phyloP scores from a whole-genome alignment of 1,140 invertebrate species.

The Steinernema khuongi region DNA sequence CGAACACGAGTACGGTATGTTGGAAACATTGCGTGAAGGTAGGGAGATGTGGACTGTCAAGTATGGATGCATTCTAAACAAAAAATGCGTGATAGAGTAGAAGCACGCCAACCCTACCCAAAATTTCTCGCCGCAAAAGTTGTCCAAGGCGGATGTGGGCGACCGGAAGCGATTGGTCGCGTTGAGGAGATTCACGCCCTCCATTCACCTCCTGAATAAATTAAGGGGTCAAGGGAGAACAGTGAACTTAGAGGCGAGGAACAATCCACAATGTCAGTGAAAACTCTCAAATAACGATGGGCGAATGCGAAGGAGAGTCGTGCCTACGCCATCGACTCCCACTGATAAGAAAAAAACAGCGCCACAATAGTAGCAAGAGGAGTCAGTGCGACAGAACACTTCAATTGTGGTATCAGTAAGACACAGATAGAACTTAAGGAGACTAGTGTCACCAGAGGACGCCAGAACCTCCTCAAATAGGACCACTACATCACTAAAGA shows the following conservation, averaged over 20 bases:
- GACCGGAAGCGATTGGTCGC: neutral
- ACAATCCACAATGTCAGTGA: neutral
- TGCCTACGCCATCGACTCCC: neutral
- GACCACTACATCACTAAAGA: too few relatives aligned
- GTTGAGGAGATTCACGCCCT: neutral
- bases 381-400: neutral
- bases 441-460: too few relatives aligned
- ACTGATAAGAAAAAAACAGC: neutral
- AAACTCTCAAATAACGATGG: neutral
- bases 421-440: too few relatives aligned
- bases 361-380: neutral
- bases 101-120: constrained; percentile 21
- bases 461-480: too few relatives aligned
- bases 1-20: constrained; percentile 53
- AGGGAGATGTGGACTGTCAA: constrained; percentile 36
- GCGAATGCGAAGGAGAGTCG: neutral
- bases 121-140: constrained; percentile 34
- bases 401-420: too few relatives aligned
- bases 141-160: neutral
- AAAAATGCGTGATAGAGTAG: neutral
- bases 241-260: neutral
- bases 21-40: constrained; percentile 49
- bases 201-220: neutral
- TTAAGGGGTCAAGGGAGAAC: too few relatives aligned
- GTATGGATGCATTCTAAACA: constrained; percentile 32